These are phyloP conservation scores for Rhabdornis inornatus DNA, from an alignment of 2,113 vertebrate genomes.

Conservation along the genomic window DNA sequence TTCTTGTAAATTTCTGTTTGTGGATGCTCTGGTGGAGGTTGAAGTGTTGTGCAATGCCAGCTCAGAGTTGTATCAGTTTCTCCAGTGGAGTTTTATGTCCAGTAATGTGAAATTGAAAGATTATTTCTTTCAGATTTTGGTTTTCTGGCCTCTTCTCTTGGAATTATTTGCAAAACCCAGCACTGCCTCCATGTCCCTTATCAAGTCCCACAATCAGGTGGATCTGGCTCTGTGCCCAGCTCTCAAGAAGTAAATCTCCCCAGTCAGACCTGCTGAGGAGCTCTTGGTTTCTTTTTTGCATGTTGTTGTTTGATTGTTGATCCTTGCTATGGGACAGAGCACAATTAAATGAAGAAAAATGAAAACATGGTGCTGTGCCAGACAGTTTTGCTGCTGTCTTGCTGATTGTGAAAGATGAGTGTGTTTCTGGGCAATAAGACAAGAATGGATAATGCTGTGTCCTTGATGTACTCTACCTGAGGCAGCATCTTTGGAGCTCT, in stretches of 20 bases:
- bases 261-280: neutral
- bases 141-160: neutral
- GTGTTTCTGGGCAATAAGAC: conserved; percentile 43
- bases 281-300: neutral
- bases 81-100: conserved; percentile 52
- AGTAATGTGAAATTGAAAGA: conserved; percentile 63
- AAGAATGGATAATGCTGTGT: neutral
- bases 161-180: neutral
- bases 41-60: conserved; percentile 1
- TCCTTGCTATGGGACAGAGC: neutral
- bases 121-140: conserved; percentile 6
- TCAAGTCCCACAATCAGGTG: neutral
- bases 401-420: conserved; percentile 56
- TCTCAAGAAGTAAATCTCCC: neutral
- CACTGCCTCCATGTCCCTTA: neutral
- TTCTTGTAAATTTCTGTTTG: conserved; percentile 56
- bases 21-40: conserved; percentile 25
- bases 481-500: neutral
- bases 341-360: conserved; percentile 61
- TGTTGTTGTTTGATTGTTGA: conserved; percentile 40
- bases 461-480: neutral
- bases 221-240: neutral
- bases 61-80: conserved; percentile 53
- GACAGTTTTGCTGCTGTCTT: conserved; percentile 44
- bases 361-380: conserved; percentile 6